phyloP scores from a whole-genome alignment of 2,888 invertebrate species.

The Thyatira batis region DNA sequence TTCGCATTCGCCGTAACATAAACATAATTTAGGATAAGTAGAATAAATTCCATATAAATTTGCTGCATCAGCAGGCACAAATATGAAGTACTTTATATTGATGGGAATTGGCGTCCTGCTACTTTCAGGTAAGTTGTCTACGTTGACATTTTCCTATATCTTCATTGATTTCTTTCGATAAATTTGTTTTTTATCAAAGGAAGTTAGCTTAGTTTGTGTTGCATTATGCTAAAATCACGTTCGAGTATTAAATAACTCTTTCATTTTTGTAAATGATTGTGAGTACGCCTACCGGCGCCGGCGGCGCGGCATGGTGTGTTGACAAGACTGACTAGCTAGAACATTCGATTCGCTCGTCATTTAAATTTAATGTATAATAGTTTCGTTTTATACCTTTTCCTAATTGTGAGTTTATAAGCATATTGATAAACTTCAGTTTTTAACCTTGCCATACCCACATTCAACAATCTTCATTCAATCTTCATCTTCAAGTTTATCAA shows the following conservation, averaged over 20 bases:
- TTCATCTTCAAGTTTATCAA: too few species aligned
- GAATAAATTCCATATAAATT: background rate
- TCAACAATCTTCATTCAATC: too few species aligned
- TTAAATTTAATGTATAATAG: background rate
- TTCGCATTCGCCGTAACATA: background rate
- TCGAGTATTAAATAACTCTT: background rate
- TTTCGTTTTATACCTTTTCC: too few species aligned
- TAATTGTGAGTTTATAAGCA: too few species aligned
- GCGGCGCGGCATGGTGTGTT: background rate
- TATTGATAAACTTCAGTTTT: too few species aligned
- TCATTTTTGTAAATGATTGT: background rate
- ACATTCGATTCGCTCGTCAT: background rate
- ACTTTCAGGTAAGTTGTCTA: constrained; percentile 63
- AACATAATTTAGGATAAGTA: background rate
- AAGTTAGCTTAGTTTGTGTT: background rate
- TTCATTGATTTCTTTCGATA: constrained; percentile 1
- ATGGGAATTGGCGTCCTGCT: constrained; percentile 62
- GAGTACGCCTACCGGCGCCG: background rate
- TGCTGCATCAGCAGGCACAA: constrained; percentile 12
- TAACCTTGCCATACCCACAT: too few species aligned
- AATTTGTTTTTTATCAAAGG: constrained; percentile 8
- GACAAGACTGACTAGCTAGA: too few species aligned
- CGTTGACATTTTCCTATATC: constrained; percentile 20
- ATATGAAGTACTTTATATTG: constrained; percentile 70
- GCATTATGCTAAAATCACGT: too few species aligned